These are phyloP conservation scores for Lithodes maja DNA, from an alignment of 2,888 invertebrate species.

Conservation along the genomic window DNA sequence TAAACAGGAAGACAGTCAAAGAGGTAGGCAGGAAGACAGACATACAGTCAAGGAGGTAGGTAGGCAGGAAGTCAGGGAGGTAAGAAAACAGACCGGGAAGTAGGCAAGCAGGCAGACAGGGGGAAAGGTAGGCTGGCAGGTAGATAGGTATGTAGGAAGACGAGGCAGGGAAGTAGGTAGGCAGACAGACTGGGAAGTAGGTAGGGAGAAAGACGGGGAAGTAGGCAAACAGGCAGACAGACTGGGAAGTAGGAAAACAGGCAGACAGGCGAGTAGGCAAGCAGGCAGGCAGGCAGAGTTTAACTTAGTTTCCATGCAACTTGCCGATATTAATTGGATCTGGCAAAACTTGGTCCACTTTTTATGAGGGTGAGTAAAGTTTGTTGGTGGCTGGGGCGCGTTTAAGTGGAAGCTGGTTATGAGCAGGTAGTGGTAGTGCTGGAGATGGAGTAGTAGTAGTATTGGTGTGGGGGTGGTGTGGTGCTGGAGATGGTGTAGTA, in stretches of 20 bases:
- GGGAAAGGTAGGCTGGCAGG: neutral
- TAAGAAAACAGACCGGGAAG: neutral
- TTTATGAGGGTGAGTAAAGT: neutral
- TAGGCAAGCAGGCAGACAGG: neutral
- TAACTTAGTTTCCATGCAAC: neutral
- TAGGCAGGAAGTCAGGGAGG: neutral
- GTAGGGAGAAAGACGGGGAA: neutral
- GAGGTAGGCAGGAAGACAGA: neutral
- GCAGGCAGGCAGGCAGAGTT: neutral
- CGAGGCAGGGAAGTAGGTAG: neutral
- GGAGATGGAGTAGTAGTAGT: neutral
- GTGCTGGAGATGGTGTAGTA: neutral
- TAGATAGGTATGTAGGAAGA: neutral
- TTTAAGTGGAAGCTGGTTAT: neutral
- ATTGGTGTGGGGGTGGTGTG: neutral
- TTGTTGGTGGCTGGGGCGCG: neutral
- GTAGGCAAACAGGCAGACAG: neutral
- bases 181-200: neutral
- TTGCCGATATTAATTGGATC: slow-evolving; percentile 17
- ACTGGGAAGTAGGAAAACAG: slow-evolving; percentile 1
- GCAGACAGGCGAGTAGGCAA: neutral
- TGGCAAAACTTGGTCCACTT: slow-evolving; percentile 10
- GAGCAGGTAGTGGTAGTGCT: neutral
- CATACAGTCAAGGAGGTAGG: neutral
- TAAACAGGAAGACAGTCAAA: neutral